Evolutionary conservation across 2,888 invertebrate genomes (phyloP).

Genomic region (Sesia apiformis): DNA sequence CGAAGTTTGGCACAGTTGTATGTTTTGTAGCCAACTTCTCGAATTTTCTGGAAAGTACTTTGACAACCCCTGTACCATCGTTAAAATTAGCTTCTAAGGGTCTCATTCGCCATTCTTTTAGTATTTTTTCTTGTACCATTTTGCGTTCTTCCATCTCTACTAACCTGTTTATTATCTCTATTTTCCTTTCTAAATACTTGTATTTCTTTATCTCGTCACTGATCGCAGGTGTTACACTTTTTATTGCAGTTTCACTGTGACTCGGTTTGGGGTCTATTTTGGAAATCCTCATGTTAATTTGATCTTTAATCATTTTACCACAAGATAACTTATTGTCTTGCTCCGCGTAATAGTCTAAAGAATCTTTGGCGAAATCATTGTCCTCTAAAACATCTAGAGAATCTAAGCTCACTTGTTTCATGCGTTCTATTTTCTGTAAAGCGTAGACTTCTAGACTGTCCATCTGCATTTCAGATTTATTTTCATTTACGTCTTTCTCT

Average conservation of each 20-base stretch:
- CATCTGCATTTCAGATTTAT: constrained; percentile 76
- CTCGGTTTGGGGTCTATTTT: constrained; percentile 32
- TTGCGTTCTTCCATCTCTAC: constrained; percentile 81
- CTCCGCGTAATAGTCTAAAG: constrained; percentile 64
- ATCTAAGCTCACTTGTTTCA: constrained; percentile 65
- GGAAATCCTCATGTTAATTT: constrained; percentile 41
- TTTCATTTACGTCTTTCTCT: constrained; percentile 75
- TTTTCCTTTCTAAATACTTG: constrained; percentile 79
- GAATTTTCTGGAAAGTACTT: constrained; percentile 80
- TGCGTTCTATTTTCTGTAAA: constrained; percentile 54
- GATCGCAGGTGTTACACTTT: constrained; percentile 50
- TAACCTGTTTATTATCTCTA: constrained; percentile 80
- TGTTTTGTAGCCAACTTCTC: constrained; percentile 78
- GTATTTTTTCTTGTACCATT: constrained; percentile 76
- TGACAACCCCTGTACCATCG: constrained; percentile 77
- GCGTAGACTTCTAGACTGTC: constrained; percentile 75
- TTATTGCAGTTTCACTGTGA: constrained; percentile 56
- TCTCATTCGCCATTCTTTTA: constrained; percentile 76
- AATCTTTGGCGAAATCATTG: constrained; percentile 63
- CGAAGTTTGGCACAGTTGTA: constrained; percentile 60
- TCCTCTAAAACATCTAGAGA: constrained; percentile 64
- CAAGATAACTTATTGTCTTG: constrained; percentile 47
- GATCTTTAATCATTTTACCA: constrained; percentile 44
- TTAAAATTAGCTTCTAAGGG: constrained; percentile 77
- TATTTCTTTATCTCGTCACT: constrained; percentile 76